These are phyloP conservation scores for Chironomus tentans DNA, from an alignment of 2,888 invertebrate genomes.

Conservation along the genomic window DNA sequence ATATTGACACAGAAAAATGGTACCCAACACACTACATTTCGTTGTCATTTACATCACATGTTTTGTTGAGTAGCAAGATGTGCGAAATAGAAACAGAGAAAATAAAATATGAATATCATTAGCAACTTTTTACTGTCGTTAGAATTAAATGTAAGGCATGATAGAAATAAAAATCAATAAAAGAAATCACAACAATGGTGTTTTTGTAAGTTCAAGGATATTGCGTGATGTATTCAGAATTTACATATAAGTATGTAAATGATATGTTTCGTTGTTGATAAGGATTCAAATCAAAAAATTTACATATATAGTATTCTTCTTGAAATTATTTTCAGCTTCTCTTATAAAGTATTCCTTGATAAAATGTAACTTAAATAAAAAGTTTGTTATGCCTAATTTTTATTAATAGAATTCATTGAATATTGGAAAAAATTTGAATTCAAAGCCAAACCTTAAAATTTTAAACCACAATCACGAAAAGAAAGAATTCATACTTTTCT, in stretches of 20 bases:
- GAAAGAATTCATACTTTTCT: too few species aligned
- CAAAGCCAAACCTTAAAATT: too few species aligned
- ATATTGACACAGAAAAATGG: constrained; percentile 99
- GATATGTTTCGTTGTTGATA: too few species aligned
- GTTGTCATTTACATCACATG: neutral
- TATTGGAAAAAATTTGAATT: too few species aligned
- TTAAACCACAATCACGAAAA: too few species aligned
- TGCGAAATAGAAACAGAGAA: neutral
- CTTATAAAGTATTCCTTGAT: too few species aligned
- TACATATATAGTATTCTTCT: too few species aligned
- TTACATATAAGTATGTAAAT: neutral
- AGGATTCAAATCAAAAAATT: too few species aligned
- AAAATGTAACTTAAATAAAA: too few species aligned
- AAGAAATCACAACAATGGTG: neutral
- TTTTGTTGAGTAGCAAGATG: neutral
- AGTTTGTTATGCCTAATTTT: too few species aligned
- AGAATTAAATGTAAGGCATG: neutral
- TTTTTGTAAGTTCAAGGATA: neutral
- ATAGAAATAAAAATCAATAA: neutral
- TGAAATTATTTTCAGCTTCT: too few species aligned
- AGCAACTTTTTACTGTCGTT: neutral
- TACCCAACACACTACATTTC: constrained; percentile 92
- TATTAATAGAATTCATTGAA: too few species aligned
- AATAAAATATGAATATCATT: neutral
- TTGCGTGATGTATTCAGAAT: neutral